Conservation (phyloP, 1,140 invertebrate genomes). For the Hestina assimilis region DNA sequence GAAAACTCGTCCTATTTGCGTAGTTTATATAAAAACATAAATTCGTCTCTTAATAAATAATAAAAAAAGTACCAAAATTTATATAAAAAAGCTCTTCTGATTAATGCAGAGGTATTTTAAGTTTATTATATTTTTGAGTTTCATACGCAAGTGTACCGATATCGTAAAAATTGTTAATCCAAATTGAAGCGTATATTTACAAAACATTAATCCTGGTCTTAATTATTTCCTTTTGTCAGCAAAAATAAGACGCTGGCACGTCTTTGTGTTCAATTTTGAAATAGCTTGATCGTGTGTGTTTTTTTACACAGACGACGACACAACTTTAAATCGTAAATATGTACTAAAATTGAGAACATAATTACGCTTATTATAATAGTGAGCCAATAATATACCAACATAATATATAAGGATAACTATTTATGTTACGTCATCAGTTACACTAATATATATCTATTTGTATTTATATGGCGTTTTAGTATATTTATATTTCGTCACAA, state of each 20-base stretch:
- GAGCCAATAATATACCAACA: too few species aligned
- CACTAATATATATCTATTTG: too few species aligned
- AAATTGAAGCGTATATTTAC: slow-evolving; percentile 15
- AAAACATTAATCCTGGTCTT: slow-evolving; percentile 21
- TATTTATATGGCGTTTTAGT: too few species aligned
- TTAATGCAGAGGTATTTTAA: too few species aligned
- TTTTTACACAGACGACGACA: background rate
- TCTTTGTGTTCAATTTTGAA: slow-evolving; percentile 12
- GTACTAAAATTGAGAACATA: too few species aligned
- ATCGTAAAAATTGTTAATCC: slow-evolving; percentile 14
- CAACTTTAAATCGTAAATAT: background rate
- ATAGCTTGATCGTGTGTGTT: background rate
- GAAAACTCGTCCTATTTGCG: slow-evolving; percentile 15
- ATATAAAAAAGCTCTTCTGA: too few species aligned
- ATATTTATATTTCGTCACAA: too few species aligned
- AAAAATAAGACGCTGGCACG: slow-evolving; percentile 13
- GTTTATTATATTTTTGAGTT: background rate
- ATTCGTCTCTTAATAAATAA: too few species aligned
- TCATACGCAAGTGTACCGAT: background rate
- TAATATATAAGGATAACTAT: too few species aligned
- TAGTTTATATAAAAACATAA: background rate
- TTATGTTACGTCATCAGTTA: too few species aligned
- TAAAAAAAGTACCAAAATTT: too few species aligned
- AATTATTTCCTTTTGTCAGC: slow-evolving; percentile 25
- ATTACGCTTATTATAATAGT: too few species aligned